Evolutionary conservation across 2,888 invertebrate genomes (phyloP).

Genomic region (Drosophila limbata): DNA sequence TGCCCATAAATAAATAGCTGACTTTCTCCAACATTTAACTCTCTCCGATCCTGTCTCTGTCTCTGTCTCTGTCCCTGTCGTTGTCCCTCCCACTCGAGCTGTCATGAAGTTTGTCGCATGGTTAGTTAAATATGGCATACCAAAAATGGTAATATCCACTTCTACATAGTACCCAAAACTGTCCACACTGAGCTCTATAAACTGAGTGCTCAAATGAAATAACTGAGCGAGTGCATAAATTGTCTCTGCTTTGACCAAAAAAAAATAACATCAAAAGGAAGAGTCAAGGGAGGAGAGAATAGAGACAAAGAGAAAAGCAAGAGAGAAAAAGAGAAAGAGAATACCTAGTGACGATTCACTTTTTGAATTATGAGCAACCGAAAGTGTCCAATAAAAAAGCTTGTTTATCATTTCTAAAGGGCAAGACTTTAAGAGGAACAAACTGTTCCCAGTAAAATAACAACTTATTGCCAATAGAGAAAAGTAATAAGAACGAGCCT

Average conservation of each 20-base stretch:
- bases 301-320: slow-evolving; percentile 2
- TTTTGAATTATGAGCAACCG: slow-evolving; percentile 46
- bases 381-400: slow-evolving; percentile 47
- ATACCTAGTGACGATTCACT: slow-evolving; percentile 38
- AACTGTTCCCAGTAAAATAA: background rate
- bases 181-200: background rate
- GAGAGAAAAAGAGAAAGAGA: too few species aligned
- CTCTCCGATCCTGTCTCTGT: background rate
- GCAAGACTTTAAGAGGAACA: background rate
- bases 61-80: background rate
- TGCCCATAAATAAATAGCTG: slow-evolving; percentile 51
- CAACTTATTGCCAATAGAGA: background rate
- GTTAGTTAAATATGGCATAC: slow-evolving; percentile 43
- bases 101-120: slow-evolving; percentile 72
- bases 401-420: slow-evolving; percentile 2
- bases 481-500: background rate
- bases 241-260: slow-evolving; percentile 41
- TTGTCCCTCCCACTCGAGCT: slow-evolving; percentile 18
- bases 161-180: slow-evolving; percentile 1
- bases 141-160: slow-evolving; percentile 36
- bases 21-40: background rate
- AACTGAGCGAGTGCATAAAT: slow-evolving; percentile 69
- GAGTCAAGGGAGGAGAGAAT: background rate
- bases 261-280: slow-evolving; percentile 3
- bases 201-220: slow-evolving; percentile 63